Evolutionary conservation across 2,113 vertebrate species (phyloP).

Genomic region (Tragelaphus scriptus): DNA sequence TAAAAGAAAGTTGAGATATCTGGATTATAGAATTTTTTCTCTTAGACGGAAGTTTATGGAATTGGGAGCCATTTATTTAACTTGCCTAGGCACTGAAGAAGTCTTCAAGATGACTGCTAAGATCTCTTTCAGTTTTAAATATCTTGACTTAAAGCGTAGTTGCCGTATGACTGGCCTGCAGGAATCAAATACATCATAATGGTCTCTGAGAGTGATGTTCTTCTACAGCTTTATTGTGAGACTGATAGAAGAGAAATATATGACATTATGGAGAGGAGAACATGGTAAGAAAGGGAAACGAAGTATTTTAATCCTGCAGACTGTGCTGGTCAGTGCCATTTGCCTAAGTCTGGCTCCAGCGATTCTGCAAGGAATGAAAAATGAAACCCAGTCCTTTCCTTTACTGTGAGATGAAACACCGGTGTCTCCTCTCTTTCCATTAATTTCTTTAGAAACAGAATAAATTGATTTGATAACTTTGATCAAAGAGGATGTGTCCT

Average conservation of each 20-base stretch:
- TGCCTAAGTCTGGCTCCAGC: background rate
- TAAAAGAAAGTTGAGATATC: background rate
- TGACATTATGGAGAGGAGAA: background rate
- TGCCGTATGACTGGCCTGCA: background rate
- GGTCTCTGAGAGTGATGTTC: background rate
- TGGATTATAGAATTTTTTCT: background rate
- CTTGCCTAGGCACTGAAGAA: background rate
- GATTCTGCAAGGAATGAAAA: background rate
- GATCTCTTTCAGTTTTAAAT: background rate
- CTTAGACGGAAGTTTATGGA: background rate
- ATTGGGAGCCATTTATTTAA: background rate
- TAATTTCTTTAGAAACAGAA: conserved; percentile 45
- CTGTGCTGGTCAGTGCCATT: background rate
- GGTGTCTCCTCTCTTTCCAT: background rate
- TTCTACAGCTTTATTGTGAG: background rate
- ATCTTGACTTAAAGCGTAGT: background rate
- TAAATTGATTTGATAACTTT: conserved; percentile 34
- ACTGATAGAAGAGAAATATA: background rate
- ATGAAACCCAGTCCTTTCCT: background rate
- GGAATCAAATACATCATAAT: background rate
- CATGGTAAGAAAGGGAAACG: background rate
- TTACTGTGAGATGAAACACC: background rate
- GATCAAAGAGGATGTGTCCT: conserved; percentile 22
- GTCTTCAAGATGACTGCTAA: background rate
- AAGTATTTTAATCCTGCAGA: background rate